These are phyloP conservation scores for Glaucomys volans DNA, from an alignment of 2,113 vertebrate genomes.

Conservation along the genomic window DNA sequence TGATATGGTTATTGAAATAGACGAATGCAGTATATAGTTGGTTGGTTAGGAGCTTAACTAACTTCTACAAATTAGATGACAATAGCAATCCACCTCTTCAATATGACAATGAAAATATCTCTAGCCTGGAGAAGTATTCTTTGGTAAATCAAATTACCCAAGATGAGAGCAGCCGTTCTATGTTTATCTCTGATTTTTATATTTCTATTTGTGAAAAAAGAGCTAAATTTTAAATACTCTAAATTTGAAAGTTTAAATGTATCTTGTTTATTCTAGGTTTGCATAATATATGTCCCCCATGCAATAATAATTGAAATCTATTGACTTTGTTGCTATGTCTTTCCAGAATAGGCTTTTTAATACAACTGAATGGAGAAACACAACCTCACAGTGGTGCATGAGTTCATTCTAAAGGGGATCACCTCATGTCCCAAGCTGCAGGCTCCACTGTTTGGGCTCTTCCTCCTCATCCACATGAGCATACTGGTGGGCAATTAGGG, in stretches of 20 bases:
- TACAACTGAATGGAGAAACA: too few relatives aligned
- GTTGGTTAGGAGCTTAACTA: neutral
- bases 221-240: neutral
- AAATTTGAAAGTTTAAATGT: neutral
- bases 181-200: neutral
- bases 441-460: too few relatives aligned
- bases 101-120: neutral
- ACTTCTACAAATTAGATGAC: neutral
- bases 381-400: too few relatives aligned
- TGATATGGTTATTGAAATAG: neutral
- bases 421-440: too few relatives aligned
- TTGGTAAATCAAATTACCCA: neutral
- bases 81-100: neutral
- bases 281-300: neutral
- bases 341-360: too few relatives aligned
- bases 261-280: neutral
- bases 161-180: neutral
- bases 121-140: neutral
- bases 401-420: too few relatives aligned
- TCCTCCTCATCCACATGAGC: too few relatives aligned
- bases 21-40: neutral
- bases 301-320: too few relatives aligned
- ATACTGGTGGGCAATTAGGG: too few relatives aligned
- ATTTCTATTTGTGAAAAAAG: neutral
- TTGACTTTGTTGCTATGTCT: too few relatives aligned